These are phyloP conservation scores for Dreissena polymorpha DNA, from an alignment of 1,140 invertebrate genomes.

Conservation along the genomic window DNA sequence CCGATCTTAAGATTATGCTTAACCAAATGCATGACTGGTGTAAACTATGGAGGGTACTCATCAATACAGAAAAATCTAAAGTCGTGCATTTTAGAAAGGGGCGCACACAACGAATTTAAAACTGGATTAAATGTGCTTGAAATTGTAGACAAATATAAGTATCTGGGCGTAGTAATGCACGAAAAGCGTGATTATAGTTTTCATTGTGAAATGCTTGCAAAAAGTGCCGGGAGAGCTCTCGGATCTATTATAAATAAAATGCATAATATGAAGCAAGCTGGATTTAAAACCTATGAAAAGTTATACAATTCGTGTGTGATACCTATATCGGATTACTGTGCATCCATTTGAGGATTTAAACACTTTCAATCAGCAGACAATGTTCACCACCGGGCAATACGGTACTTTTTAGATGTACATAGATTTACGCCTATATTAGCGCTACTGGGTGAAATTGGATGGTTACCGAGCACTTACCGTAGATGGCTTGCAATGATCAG, in stretches of 20 bases:
- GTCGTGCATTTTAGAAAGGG: slow-evolving; percentile 56
- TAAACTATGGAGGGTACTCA: slow-evolving; percentile 46
- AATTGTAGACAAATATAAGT: slow-evolving; percentile 51
- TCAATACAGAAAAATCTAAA: slow-evolving; percentile 55
- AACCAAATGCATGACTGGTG: slow-evolving; percentile 56
- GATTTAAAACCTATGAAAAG: slow-evolving; percentile 46
- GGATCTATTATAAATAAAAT: slow-evolving; percentile 48
- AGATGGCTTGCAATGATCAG: slow-evolving; percentile 4
- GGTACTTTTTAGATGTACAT: slow-evolving; percentile 44
- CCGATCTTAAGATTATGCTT: slow-evolving; percentile 42
- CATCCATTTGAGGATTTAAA: slow-evolving; percentile 45
- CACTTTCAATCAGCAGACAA: slow-evolving; percentile 10
- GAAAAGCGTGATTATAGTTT: slow-evolving; percentile 14
- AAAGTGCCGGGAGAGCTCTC: slow-evolving; percentile 40
- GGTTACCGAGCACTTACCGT: slow-evolving; percentile 14
- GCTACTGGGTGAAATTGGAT: slow-evolving; percentile 24
- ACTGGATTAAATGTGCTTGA: slow-evolving; percentile 37
- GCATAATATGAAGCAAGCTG: slow-evolving; percentile 30
- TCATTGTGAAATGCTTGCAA: slow-evolving; percentile 15
- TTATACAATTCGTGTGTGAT: slow-evolving; percentile 33
- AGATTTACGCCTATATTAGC: slow-evolving; percentile 15
- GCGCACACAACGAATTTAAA: slow-evolving; percentile 16
- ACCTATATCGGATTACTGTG: slow-evolving; percentile 46
- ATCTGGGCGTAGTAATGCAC: slow-evolving; percentile 50
- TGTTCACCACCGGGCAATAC: slow-evolving; percentile 33